Base-by-base conservation (phyloP, 1,140 invertebrate genomes). In the Cydia fagiglandana region DNA sequence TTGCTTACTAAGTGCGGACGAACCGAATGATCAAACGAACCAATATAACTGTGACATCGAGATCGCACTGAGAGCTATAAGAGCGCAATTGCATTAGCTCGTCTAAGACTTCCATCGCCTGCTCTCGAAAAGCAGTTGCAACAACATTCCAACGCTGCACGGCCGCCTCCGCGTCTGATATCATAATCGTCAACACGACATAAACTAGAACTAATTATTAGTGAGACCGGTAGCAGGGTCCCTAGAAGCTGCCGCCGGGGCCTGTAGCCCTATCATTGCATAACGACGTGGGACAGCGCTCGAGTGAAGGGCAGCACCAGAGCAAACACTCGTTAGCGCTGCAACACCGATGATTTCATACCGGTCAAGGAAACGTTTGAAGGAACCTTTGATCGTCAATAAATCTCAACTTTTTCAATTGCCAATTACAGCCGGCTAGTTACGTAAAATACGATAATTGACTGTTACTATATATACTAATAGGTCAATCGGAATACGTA, bases 351-450 rank as follows among this genome's bases (percentile, higher is more conserved):
- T 89, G 85, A 85, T 86, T 86, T 89, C 86, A 89, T 87, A 83
- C 80, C 78, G 86, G 86, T 87, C 86, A 89, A 87, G 88, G 88
- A 85, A 88, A 88, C 79, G 56, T 30, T 74, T 73, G 66, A 80
- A 82, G 76, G 77, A 83, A 87, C 85, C 76, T 64, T 61, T 75
- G 17, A 75, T 75, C 10, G 30, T 41, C 74, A 75, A 61, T 75
- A 75, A 41, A 75, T 74, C 73, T 74, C 24, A 56, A 70, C n/a
- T 70, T 70, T 70, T 70, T 70, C 34, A 70, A 70, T 38, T 34
- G 66, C 34, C 66, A 38, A 70, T 70, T 70, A 70, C 45, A 45
- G 66, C 66, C n/a, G 38, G 10, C 66, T 70, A 38, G 30, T 70
- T 70, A 70, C 66, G 66, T 45, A 70, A 70, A 70, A 45, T 70